phyloP scores from a whole-genome alignment of 2,888 invertebrate genomes.

The Eustalomyia histrio region DNA sequence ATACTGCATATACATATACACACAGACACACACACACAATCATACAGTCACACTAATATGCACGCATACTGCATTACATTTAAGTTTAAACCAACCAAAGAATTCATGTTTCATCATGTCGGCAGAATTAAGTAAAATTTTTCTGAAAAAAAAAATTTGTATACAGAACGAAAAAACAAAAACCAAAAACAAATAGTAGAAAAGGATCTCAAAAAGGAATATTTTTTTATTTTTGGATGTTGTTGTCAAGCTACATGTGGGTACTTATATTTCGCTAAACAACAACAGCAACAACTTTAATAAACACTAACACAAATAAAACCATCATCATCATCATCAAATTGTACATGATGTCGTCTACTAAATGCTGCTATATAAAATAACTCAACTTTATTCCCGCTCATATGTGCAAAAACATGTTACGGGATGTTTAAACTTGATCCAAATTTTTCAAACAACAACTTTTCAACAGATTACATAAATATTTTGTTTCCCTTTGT shows the following conservation, averaged over 20 bases:
- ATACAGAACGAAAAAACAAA: no score
- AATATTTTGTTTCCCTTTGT: no score
- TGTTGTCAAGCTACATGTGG: slow-evolving; percentile 6
- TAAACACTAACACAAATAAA: slow-evolving; percentile 37
- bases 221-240: background rate
- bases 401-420: no score
- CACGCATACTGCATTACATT: background rate
- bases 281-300: slow-evolving; percentile 10
- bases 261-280: background rate
- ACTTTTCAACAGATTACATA: no score
- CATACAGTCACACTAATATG: background rate
- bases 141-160: background rate
- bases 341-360: slow-evolving; percentile 50
- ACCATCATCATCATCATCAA: slow-evolving; percentile 40
- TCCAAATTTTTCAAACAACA: no score
- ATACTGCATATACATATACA: slow-evolving; percentile 7
- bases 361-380: slow-evolving; percentile 3
- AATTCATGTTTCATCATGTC: slow-evolving; percentile 10
- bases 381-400: background rate
- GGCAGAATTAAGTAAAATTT: slow-evolving; percentile 27
- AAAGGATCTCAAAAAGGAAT: slow-evolving; percentile 27
- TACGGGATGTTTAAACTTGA: no score
- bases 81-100: slow-evolving; percentile 10
- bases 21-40: background rate
- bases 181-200: slow-evolving; percentile 12